These are phyloP conservation scores for Halcyon chelicuti DNA, from an alignment of 2,797 vertebrate genomes.

Conservation along the genomic window DNA sequence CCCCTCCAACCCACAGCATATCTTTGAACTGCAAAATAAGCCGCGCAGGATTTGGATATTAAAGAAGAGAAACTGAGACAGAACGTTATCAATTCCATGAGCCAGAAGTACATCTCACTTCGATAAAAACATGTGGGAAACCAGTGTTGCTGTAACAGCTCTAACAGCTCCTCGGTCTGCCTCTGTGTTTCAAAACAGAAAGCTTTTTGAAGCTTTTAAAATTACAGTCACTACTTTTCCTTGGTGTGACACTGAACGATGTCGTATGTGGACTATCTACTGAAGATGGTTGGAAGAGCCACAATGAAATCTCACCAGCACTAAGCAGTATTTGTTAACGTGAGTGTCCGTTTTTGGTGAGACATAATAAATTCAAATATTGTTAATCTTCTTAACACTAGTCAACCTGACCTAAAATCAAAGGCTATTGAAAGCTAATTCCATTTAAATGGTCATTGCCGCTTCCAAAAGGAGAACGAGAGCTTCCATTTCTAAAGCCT, in stretches of 20 bases:
- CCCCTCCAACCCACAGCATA: not conserved
- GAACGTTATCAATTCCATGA: not conserved
- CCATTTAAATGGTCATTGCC: not conserved
- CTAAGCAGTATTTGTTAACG: not conserved
- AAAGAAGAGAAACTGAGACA: not conserved
- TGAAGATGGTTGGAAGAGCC: not conserved
- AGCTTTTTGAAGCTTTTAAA: not conserved
- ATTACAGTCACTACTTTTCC: not conserved
- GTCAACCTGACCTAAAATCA: slow-evolving; percentile 10
- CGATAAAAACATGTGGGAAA: not conserved
- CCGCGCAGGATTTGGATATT: no score
- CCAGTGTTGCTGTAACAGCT: not conserved
- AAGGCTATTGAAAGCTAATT: not conserved
- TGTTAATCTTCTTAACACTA: slow-evolving; percentile 40
- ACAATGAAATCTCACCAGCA: not conserved
- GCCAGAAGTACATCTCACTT: not conserved
- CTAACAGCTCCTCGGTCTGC: not conserved
- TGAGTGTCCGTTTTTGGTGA: not conserved
- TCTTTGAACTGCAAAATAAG: not conserved
- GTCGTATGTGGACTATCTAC: fast-evolving
- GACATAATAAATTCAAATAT: not conserved
- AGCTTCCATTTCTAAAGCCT: not conserved
- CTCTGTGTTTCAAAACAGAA: not conserved
- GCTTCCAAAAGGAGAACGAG: not conserved
- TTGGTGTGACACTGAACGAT: not conserved